Percentiles rank a stretch among this genome's conserved stretches.
Evolutionary conservation across 2,888 invertebrate genomes (phyloP).

Genomic region (Myopa tessellatipennis): DNA sequence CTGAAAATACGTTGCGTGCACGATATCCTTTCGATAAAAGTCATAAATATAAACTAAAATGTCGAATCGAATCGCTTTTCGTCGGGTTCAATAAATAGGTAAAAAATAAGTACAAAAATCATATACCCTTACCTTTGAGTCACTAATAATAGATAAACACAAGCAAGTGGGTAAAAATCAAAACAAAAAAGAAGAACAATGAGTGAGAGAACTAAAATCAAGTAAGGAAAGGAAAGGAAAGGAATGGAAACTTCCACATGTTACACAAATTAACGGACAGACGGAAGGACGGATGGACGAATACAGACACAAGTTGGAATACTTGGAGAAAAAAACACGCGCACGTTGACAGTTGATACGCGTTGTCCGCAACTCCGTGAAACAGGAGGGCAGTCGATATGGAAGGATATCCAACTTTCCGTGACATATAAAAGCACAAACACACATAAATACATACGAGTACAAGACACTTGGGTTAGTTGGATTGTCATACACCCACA

Average conservation of each 20-base stretch:
- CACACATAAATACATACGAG: no score
- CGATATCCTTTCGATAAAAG: slow-evolving; percentile 68
- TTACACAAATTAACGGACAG: slow-evolving; percentile 12
- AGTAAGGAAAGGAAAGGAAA: slow-evolving; percentile 15
- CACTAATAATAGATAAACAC: background rate
- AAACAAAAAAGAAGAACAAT: slow-evolving; percentile 40
- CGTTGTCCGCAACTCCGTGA: background rate
- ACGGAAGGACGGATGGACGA: background rate
- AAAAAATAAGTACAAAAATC: background rate
- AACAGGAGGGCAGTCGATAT: slow-evolving; percentile 9
- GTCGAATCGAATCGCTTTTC: slow-evolving; percentile 36
- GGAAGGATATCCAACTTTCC: slow-evolving; percentile 28
- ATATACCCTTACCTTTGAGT: slow-evolving; percentile 2
- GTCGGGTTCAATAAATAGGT: background rate
- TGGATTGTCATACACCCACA: slow-evolving; percentile 32
- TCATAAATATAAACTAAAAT: slow-evolving; percentile 68
- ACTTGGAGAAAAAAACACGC: background rate
- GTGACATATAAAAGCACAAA: slow-evolving; percentile 22
- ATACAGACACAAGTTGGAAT: background rate
- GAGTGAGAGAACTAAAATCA: slow-evolving; percentile 29
- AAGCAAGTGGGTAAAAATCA: background rate
- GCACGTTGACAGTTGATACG: slow-evolving; percentile 1
- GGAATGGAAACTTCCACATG: background rate
- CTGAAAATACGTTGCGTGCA: slow-evolving; percentile 36
- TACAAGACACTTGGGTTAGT: no score